phyloP scores from a whole-genome alignment of 1,140 invertebrate genomes.

The Ooceraea biroi region DNA sequence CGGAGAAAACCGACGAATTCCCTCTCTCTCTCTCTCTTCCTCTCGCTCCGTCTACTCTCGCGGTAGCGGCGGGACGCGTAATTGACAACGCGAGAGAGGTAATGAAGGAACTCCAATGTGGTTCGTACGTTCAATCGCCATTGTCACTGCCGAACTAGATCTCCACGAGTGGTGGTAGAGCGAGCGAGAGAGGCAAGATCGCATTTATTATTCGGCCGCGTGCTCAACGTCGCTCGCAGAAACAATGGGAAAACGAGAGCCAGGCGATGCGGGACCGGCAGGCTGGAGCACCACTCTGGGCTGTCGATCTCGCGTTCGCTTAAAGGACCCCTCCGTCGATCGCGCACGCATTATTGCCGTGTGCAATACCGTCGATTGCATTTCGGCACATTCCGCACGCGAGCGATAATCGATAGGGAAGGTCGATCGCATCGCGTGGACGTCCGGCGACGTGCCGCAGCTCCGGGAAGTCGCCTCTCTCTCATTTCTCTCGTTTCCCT shows the following conservation, averaged over 20 bases:
- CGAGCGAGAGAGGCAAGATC: conserved; percentile 51
- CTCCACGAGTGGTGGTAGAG: conserved; percentile 21
- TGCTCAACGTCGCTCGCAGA: conserved; percentile 75
- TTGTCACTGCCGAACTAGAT: conserved; percentile 41
- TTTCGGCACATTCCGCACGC: conserved; percentile 44
- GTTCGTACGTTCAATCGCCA: conserved; percentile 48
- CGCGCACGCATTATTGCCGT: conserved; percentile 33
- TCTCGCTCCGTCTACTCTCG: not conserved
- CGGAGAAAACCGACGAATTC: conserved; percentile 30
- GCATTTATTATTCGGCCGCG: conserved; percentile 75
- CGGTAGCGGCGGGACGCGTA: conserved; percentile 50
- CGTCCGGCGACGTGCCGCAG: not conserved
- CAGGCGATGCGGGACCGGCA: conserved; percentile 31
- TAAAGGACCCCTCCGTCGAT: conserved; percentile 48
- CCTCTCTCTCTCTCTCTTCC: not conserved
- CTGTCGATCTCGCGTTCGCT: conserved; percentile 72
- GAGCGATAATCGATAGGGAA: conserved; percentile 38
- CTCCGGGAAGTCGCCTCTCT: not conserved
- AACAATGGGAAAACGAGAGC: conserved; percentile 76
- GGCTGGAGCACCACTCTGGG: conserved; percentile 70
- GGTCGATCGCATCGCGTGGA: conserved; percentile 25
- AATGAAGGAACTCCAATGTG: conserved; percentile 45
- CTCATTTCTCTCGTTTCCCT: too few species aligned
- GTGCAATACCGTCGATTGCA: conserved; percentile 16
- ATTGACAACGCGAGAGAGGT: conserved; percentile 35